These are phyloP conservation scores for Merops nubicus DNA, from an alignment of 2,113 vertebrate species.

Conservation along the genomic window DNA sequence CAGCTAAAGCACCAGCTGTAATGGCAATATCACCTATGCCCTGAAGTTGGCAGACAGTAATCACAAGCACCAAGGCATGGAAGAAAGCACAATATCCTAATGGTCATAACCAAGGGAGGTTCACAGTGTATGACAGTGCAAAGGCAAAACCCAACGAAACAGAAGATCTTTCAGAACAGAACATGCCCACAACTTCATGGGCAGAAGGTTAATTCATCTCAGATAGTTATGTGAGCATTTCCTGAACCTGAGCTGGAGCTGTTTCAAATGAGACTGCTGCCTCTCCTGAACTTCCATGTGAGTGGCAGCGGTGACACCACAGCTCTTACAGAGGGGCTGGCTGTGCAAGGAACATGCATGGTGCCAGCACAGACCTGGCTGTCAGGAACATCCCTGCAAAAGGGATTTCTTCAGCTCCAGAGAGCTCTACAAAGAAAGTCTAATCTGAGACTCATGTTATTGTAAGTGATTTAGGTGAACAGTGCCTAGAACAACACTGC, in stretches of 20 bases:
- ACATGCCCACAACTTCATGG: neutral
- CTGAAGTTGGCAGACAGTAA: neutral
- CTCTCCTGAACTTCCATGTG: neutral
- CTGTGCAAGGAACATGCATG: accelerated
- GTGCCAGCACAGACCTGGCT: neutral
- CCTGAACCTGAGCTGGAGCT: neutral
- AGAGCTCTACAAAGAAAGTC: neutral
- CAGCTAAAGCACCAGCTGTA: neutral
- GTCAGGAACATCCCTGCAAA: neutral
- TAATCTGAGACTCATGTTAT: neutral
- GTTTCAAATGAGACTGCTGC: neutral
- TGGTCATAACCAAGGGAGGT: neutral
- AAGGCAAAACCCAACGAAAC: neutral
- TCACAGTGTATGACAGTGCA: neutral
- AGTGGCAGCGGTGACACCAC: neutral
- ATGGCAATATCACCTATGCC: neutral
- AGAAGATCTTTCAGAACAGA: neutral
- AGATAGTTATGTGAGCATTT: neutral
- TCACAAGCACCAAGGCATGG: neutral
- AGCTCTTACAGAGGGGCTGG: neutral
- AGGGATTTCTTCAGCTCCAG: neutral
- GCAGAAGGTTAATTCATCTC: neutral
- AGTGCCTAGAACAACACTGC: neutral
- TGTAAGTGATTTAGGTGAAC: neutral
- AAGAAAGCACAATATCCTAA: neutral